Evolutionary conservation across 2,888 invertebrate genomes (phyloP), one percentile per base, ranked within the genome.

Genomic region (Dasypolia templi): DNA sequence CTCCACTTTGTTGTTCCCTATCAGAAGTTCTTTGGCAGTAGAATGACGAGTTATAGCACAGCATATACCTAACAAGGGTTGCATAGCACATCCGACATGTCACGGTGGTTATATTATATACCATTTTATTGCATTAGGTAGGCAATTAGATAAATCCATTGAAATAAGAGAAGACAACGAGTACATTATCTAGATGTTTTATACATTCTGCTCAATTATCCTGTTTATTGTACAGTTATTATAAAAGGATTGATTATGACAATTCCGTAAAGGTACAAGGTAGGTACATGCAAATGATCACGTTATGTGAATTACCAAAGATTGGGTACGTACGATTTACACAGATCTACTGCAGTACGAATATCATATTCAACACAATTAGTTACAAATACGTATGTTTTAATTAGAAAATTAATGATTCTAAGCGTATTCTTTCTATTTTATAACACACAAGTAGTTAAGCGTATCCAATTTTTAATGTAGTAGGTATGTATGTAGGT

Each of bases 351-450:
- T 94, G 94, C 93, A 91, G 94, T 95, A 95, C 93, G 92, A 93
- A 94, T 92, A 95, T 94, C 92, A 93, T 93, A 92, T 92, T 92
- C 86, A 94, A 95, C 93, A 94, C 93, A 94, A 93, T 93, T 93
- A 94, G 93, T 93, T 94, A 95, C 92, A 94, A 94, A 93, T 92
- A 93, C 92, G 92, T 93, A 92, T 91, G 91, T 93, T 90, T 86
- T 86, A 89, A 90, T 90, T 93, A 92, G 88, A 93, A 95, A 95
- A 94, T 91, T 93, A 94, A 93, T 90, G 90, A 92, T 92, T 94
- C 94, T 96, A 96, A 95, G 95, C 96, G 95, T 95, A 95, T 94
- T 93, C 89, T 93, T 92, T 92, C 95, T 95, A 95, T 94, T 93
- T 89, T 86, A 87, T 81, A 93, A 95, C 95, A 96, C 94, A 96